A percentile compares a stretch with the other conserved stretches of the same genome.
Evolutionary conservation across 2,888 invertebrate genomes (phyloP).

Genomic region (Ormyrus rosae): DNA sequence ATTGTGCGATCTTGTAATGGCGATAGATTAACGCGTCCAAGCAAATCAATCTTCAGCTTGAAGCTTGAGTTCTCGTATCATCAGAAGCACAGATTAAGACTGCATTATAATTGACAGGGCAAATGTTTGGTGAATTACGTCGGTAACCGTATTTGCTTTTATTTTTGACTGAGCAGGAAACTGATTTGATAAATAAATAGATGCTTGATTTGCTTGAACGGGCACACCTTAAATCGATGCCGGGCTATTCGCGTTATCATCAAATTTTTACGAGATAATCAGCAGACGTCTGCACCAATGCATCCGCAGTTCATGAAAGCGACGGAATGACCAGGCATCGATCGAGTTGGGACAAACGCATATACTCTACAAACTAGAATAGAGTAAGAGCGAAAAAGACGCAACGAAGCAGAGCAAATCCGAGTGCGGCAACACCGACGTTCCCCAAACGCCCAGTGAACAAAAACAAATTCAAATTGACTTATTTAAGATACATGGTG

Average conservation of each 20-base stretch:
- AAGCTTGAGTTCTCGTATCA: too few relatives aligned
- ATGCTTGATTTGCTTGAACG: conserved; percentile 1
- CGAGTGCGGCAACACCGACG: conserved; percentile 32
- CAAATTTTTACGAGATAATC: not conserved
- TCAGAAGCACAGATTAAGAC: too few relatives aligned
- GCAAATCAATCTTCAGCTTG: too few relatives aligned
- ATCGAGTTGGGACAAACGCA: not conserved
- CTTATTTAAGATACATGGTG: not conserved
- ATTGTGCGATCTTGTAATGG: too few relatives aligned
- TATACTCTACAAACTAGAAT: conserved; percentile 1
- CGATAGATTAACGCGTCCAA: too few relatives aligned
- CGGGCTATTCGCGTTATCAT: conserved; percentile 21
- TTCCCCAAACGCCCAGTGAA: not conserved
- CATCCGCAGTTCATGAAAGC: not conserved
- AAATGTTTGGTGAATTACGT: too few relatives aligned
- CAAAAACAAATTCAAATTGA: conserved; percentile 27
- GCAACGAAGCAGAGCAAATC: conserved; percentile 48
- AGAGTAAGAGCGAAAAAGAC: conserved; percentile 55
- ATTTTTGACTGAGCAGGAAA: too few relatives aligned
- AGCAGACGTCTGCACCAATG: not conserved
- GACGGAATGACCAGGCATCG: conserved; percentile 25
- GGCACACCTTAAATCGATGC: conserved; percentile 17
- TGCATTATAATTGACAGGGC: too few relatives aligned
- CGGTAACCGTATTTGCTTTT: too few relatives aligned
- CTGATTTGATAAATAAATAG: too few relatives aligned